Evolutionary conservation across 2,113 vertebrate genomes (phyloP), one percentile per base, ranked within the genome.

Genomic region (Dasyurus viverrinus): DNA sequence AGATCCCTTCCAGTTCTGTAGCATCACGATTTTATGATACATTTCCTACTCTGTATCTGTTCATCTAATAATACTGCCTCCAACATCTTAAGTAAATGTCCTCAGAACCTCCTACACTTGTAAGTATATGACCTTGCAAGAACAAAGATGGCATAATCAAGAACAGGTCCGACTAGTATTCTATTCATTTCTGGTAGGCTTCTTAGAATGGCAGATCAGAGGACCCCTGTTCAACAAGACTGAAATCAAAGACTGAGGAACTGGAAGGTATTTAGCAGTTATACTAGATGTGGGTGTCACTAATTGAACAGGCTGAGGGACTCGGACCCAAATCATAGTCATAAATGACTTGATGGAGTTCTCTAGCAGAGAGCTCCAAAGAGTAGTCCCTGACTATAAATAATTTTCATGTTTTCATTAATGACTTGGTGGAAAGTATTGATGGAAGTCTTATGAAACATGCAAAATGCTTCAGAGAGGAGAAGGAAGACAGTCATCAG

Each of bases 31-130:
- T 55, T 92, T 42, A 84, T 92, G n/a, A 89, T 55, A 47, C 91
- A 90, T 0, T 42, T 95, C 52, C 94, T 94, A 92, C 36, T 94
- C 30, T 96, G 16, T 94, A 91, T 91, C 55, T 60, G 94, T 42
- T 53, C 14, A 76, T 27, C 89, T 11, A 93, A 89, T 90, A 84
- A 92, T 3, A 55, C 6, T 90, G 27, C 54, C 90, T 93, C 93
- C 48, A 60, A 9, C 5, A 92, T 90, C 95, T 94, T 95, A 89
- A 90, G 36, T 91, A 93, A 50, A 19, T 91, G 47, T 55, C 53
- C 93, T 84, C 22, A 36, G n/a, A 23, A 84, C n/a, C 30, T n/a
- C 36, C 16, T 84, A 42, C 36, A 42, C 16, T 22, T 84, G 68
- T 84, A 22, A 23, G n/a, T 42, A 19, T 84, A 84, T 84, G 68